Conservation (phyloP, 2,113 vertebrate species). For the Serinus canaria region DNA sequence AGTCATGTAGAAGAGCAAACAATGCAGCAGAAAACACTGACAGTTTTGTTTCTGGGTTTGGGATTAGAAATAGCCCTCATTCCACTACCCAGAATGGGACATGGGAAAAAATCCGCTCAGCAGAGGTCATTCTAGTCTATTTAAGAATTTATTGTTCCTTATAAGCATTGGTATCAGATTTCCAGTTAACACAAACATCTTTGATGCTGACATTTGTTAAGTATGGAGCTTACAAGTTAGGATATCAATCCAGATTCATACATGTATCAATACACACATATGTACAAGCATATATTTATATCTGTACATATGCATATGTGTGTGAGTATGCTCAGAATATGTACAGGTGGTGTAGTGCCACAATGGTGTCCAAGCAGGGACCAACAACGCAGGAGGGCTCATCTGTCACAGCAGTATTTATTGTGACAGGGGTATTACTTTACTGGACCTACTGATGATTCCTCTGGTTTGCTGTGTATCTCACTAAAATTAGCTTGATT, state of each 20-base stretch:
- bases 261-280: neutral
- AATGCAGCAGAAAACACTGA: neutral
- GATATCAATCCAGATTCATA: neutral
- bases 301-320: neutral
- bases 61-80: neutral
- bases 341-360: neutral
- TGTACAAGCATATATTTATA: neutral
- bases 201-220: neutral
- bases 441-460: neutral
- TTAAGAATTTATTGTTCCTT: neutral
- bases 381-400: neutral
- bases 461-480: neutral
- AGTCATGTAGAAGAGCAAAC: neutral
- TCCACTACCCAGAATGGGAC: neutral
- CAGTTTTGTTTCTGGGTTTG: neutral
- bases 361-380: neutral
- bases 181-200: neutral
- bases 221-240: neutral
- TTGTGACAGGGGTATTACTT: neutral
- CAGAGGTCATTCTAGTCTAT: neutral
- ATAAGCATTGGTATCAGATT: neutral
- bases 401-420: neutral
- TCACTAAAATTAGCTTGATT: neutral
- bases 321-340: neutral
- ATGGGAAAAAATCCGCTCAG: neutral